Evolutionary conservation across 2,888 invertebrate species (phyloP), one percentile per base, ranked within the genome.

Genomic region (Ferrisia virgata): DNA sequence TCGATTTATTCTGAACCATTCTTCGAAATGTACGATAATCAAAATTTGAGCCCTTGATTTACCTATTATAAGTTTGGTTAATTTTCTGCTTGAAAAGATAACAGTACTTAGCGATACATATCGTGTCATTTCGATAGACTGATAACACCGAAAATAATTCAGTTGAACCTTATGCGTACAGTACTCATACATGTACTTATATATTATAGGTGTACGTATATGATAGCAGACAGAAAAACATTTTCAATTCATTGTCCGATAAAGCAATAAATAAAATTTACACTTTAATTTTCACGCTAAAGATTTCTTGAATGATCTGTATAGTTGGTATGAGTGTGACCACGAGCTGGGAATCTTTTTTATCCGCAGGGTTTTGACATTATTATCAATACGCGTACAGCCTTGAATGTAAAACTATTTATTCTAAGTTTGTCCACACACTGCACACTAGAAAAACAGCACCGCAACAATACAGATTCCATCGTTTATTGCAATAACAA

Each of bases 401-500:
- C 72, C 72, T 76, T 76, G 72, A 76, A 36, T 76, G 36, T 36
- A 76, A 36, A 76, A 22, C 72, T 9, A 76, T 36, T 36, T 36
- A 76, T 76, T 18, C n/a, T n/a, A 76, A 76, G 36, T 25, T 36
- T 28, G 28, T 76, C 72, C 36, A 76, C 33, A 76, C 18, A 15
- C 72, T 28, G 28, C 36, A 33, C 36, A 76, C 33, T 18, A 53
- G 33, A 76, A 76, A 25, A 36, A 36, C 18, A 76, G 36, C 13
- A 76, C 72, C 72, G 36, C 36, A 76, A 76, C 72, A 76, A 33
- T 36, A 76, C 36, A 33, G 72, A 76, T 76, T 76, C 36, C 18
- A 76, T 76, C 72, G 36, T 76, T 76, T 36, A 76, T 36, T 76
- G 72, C 36, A 76, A 76, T 76, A 76, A 33, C 72, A 36, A 36